Evolutionary conservation across 1,140 invertebrate genomes (phyloP).

Genomic region (Bombus huntii): DNA sequence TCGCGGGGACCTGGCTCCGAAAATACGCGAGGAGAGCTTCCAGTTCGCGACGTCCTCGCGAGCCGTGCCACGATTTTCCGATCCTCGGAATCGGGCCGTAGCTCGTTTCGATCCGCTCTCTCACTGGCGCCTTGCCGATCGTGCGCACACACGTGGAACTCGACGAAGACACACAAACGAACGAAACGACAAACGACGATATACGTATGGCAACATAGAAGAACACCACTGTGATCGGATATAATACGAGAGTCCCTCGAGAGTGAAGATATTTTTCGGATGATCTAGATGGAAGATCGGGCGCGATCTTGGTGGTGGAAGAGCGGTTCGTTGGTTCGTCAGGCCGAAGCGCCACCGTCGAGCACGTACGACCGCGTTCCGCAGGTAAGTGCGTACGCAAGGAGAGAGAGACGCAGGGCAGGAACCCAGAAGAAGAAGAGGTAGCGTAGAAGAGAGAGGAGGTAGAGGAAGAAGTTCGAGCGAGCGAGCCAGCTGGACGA

Average conservation of each 20-base stretch:
- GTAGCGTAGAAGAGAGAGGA: constrained; percentile 24
- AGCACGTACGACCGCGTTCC: constrained; percentile 67
- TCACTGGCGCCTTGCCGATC: not conserved
- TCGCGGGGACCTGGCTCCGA: constrained; percentile 47
- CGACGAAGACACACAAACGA: too few relatives aligned
- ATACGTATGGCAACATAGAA: too few relatives aligned
- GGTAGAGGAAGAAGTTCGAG: constrained; percentile 11
- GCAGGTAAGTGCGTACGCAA: constrained; percentile 66
- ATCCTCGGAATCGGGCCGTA: too few relatives aligned
- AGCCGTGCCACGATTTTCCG: not conserved
- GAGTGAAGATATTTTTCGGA: constrained; percentile 16
- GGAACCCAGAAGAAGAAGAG: constrained; percentile 33
- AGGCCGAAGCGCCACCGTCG: constrained; percentile 66
- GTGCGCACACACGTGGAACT: too few relatives aligned
- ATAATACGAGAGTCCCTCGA: too few relatives aligned
- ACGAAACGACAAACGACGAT: too few relatives aligned
- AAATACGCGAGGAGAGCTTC: constrained; percentile 50
- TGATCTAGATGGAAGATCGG: constrained; percentile 11
- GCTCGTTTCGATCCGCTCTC: not conserved
- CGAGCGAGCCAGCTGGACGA: constrained; percentile 27
- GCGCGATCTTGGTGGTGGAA: constrained; percentile 17
- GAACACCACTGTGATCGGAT: too few relatives aligned
- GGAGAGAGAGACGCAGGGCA: constrained; percentile 38
- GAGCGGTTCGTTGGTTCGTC: constrained; percentile 39
- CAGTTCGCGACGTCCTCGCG: constrained; percentile 9